phyloP scores from a whole-genome alignment of 2,797 vertebrate species.

The Novumbra hubbsi region DNA sequence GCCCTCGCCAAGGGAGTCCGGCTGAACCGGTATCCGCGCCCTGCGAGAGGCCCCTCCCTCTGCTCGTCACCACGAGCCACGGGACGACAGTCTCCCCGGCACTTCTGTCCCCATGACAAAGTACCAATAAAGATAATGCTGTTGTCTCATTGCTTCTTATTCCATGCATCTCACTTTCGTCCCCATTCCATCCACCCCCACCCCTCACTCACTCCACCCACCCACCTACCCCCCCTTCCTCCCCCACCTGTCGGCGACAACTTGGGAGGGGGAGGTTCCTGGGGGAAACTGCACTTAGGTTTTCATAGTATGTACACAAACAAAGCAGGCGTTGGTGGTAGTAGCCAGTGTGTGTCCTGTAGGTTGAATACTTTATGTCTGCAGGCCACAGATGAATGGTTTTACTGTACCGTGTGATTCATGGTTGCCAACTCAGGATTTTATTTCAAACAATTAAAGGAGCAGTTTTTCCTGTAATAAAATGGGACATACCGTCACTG shows the following conservation, averaged over 20 bases:
- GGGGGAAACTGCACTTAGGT: background rate
- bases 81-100: background rate
- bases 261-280: background rate
- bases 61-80: background rate
- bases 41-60: background rate
- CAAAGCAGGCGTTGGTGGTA: background rate
- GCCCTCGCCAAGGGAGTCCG: background rate
- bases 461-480: background rate
- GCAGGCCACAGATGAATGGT: background rate
- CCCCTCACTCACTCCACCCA: background rate
- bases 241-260: background rate
- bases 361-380: background rate
- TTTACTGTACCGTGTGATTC: background rate
- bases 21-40: background rate
- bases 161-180: background rate
- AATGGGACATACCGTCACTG: background rate
- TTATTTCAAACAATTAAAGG: background rate
- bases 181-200: too few relatives aligned
- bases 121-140: slow-evolving; percentile 5
- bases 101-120: slow-evolving; percentile 24
- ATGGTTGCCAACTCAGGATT: background rate
- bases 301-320: background rate
- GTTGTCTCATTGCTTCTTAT: background rate
- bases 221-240: background rate
- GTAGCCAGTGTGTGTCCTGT: background rate